Conservation (phyloP, 2,113 vertebrate genomes). For the Ophiodon elongatus region DNA sequence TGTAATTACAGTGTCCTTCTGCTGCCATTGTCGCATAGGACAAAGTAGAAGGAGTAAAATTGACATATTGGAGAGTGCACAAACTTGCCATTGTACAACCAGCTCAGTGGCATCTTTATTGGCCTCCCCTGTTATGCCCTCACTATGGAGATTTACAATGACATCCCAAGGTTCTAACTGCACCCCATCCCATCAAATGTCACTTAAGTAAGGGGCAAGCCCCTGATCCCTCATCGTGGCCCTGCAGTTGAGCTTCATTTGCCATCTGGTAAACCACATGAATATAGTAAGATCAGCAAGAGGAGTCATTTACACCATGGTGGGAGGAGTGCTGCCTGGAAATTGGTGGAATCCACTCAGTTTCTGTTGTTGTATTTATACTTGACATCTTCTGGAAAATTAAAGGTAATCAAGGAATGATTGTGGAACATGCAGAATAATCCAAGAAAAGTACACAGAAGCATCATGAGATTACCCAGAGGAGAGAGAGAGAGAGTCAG, state of each 20-base stretch:
- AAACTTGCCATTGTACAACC: background rate
- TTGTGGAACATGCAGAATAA: slow-evolving; percentile 9
- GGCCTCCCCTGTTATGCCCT: background rate
- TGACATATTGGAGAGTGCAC: background rate
- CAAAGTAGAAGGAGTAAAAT: background rate
- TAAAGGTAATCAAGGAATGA: slow-evolving; percentile 25
- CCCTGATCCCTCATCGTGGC: slow-evolving; percentile 19
- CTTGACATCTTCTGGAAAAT: slow-evolving; percentile 29
- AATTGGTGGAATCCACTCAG: slow-evolving; percentile 28
- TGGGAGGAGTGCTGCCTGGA: slow-evolving; percentile 27
- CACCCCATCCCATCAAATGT: slow-evolving; percentile 55
- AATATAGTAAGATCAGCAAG: slow-evolving; percentile 51
- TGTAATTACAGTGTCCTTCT: background rate
- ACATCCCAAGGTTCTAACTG: slow-evolving; percentile 49
- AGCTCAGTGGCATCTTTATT: slow-evolving; percentile 6
- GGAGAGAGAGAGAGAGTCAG: slow-evolving; percentile 4
- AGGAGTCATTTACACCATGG: slow-evolving; percentile 49
- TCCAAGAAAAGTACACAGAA: slow-evolving; percentile 17
- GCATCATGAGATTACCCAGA: slow-evolving; percentile 17
- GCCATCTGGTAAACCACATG: slow-evolving; percentile 66
- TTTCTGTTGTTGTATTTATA: slow-evolving; percentile 31
- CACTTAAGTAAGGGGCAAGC: slow-evolving; percentile 55
- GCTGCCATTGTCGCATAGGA: background rate
- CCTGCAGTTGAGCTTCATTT: slow-evolving; percentile 56
- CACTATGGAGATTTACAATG: slow-evolving; percentile 43